Conservation (phyloP, 2,888 invertebrate species). For the Ophraella communa region DNA sequence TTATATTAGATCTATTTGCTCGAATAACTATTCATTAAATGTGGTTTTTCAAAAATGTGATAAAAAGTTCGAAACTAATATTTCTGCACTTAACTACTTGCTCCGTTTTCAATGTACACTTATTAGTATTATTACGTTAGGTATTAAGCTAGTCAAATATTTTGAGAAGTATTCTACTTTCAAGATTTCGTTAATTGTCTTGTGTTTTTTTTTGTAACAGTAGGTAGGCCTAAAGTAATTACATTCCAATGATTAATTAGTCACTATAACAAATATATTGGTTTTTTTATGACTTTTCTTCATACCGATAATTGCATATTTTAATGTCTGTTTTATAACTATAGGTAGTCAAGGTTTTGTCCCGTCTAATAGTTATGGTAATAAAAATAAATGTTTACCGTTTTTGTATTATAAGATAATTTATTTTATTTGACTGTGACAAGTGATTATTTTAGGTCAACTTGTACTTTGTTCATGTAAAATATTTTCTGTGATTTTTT, state of each 20-base stretch:
- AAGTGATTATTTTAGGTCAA: conserved; percentile 1
- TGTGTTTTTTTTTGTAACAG: background rate
- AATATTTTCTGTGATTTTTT: conserved; percentile 3
- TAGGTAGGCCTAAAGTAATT: background rate
- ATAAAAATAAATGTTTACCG: too few species aligned
- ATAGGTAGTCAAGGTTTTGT: too few species aligned
- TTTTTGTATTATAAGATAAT: too few species aligned
- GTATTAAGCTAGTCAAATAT: conserved; percentile 53
- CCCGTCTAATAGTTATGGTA: too few species aligned
- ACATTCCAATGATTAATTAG: too few species aligned
- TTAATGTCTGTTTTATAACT: too few species aligned
- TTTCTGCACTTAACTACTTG: conserved; percentile 52
- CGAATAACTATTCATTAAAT: background rate
- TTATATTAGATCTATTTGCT: background rate
- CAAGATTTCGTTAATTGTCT: conserved; percentile 7
- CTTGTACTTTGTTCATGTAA: background rate
- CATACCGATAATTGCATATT: too few species aligned
- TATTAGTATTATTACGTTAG: conserved; percentile 55
- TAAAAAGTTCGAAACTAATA: conserved; percentile 29
- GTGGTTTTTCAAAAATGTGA: conserved; percentile 27
- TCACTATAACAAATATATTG: too few species aligned
- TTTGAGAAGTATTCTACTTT: conserved; percentile 9
- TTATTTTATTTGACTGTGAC: background rate
- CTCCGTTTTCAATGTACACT: conserved; percentile 52
- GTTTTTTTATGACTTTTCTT: too few species aligned